phyloP scores from a whole-genome alignment of 1,140 invertebrate genomes.

The Diorhabda carinulata region DNA sequence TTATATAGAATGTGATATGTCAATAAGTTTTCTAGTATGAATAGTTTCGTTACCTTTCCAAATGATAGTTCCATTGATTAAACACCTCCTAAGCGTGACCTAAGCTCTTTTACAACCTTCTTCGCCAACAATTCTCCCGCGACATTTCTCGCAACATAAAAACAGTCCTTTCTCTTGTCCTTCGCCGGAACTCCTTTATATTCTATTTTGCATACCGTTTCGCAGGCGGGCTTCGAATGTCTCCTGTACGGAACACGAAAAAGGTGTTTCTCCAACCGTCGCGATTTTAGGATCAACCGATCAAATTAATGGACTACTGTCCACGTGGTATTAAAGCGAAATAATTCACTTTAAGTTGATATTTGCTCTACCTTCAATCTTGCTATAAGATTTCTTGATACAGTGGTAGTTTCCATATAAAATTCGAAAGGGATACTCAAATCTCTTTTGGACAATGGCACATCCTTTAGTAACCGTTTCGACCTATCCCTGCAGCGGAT shows the following conservation, averaged over 20 bases:
- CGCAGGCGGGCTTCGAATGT: slow-evolving; percentile 33
- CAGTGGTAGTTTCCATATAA: not conserved
- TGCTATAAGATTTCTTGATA: slow-evolving; percentile 5
- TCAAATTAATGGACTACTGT: slow-evolving; percentile 45
- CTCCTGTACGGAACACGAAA: slow-evolving; percentile 41
- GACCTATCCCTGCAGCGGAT: too few species aligned
- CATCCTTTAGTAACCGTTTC: too few species aligned
- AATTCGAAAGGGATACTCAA: too few species aligned
- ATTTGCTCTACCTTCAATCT: slow-evolving; percentile 35
- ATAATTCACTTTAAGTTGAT: slow-evolving; percentile 43
- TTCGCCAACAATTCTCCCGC: slow-evolving; percentile 6
- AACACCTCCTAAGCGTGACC: slow-evolving; percentile 11
- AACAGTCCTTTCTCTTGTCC: slow-evolving; percentile 27
- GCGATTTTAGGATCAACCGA: slow-evolving; percentile 11
- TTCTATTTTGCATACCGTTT: slow-evolving; percentile 38
- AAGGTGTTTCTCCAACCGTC: slow-evolving; percentile 39
- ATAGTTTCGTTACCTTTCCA: not conserved
- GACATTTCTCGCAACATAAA: slow-evolving; percentile 28
- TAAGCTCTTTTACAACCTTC: not conserved
- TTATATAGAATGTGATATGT: too few species aligned
- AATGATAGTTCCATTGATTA: not conserved
- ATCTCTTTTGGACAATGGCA: too few species aligned
- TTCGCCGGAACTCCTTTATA: slow-evolving; percentile 24
- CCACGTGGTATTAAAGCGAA: slow-evolving; percentile 41
- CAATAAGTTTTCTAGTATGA: too few species aligned